Base-by-base conservation (phyloP, 2,113 vertebrate genomes). In the Procapra przewalskii region DNA sequence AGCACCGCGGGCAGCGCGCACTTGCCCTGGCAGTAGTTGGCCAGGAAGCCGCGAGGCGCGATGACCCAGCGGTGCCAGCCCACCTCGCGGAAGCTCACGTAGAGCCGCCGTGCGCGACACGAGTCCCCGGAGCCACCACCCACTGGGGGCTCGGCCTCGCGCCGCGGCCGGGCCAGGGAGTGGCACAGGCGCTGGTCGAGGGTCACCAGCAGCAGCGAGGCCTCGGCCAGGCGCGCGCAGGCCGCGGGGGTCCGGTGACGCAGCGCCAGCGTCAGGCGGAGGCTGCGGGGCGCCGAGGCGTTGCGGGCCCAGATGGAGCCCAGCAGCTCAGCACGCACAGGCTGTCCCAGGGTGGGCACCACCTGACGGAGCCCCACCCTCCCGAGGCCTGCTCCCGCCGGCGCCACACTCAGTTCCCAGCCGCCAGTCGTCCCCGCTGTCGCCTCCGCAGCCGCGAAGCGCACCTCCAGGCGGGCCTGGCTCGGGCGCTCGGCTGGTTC, bases 41-140 rank as follows among this genome's bases (percentile, higher is more conserved):
- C 99, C 98, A 99, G 95, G 98, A 99, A 99, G 23, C 99, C 99
- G 87, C 99, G 99, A 0, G 99, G 99, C 0, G 99, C 99, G 6
- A 99, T 99, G 97, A 99, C 99, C 99, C 99, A 99, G 93, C 99
- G 99, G 98, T 99, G 99, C 99, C 99, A 99, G 36, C 99, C 99
- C 8, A 99, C 99, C 4, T 99, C 99, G 11, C 99, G 99, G 98
- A 99, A 99, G 98, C 99, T 99, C 77, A 99, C 99, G 97, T 99
- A 99, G 43, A 99, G 99, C 1, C 99, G 98, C 3, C 99, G 98
- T 0, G 99, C 98, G n/a, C 99, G 99, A 98, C 99, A 99, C 25
- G 99, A 96, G 0, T 97, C 98, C 96, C 99, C 99, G 0, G 98
- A 96, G 0, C 97, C 94, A 1, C 99, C 33, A 0, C 98, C 75